Evolutionary conservation across 2,888 invertebrate genomes (phyloP).

Genomic region (Eurytoma californica): DNA sequence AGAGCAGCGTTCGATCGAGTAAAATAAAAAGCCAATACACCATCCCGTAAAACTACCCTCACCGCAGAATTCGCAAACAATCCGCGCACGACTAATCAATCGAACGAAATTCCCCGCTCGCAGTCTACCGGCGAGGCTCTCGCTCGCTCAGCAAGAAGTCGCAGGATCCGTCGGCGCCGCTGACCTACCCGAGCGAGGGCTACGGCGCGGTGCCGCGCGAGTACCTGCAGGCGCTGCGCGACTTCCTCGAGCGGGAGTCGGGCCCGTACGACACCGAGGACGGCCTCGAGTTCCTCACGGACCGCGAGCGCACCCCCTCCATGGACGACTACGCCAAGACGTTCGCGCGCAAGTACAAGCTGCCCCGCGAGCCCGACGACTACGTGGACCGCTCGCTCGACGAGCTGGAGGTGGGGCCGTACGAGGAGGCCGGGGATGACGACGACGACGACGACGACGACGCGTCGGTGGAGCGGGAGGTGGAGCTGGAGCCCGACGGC

Average conservation of each 20-base stretch:
- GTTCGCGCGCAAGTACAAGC: slow-evolving; percentile 64
- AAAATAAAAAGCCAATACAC: too few relatives aligned
- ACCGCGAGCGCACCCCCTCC: slow-evolving; percentile 1
- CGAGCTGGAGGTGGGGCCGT: background rate
- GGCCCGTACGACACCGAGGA: slow-evolving; percentile 2
- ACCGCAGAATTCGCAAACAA: too few relatives aligned
- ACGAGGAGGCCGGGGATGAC: background rate
- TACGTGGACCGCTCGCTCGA: slow-evolving; percentile 7
- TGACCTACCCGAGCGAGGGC: slow-evolving; percentile 25
- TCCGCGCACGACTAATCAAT: too few relatives aligned
- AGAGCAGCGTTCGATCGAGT: too few relatives aligned
- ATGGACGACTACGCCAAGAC: slow-evolving; percentile 61
- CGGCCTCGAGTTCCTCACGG: slow-evolving; percentile 32
- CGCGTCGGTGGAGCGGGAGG: slow-evolving; percentile 40
- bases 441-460: slow-evolving; percentile 45
- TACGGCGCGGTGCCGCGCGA: slow-evolving; percentile 31
- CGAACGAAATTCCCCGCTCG: background rate
- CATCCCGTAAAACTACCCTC: too few relatives aligned
- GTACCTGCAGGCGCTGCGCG: slow-evolving; percentile 33
- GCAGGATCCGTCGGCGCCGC: background rate
- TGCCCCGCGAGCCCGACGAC: too few relatives aligned
- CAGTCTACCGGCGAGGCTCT: slow-evolving; percentile 45
- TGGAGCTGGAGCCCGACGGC: slow-evolving; percentile 42
- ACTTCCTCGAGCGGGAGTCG: slow-evolving; percentile 20
- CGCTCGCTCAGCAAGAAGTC: slow-evolving; percentile 39